Evolutionary conservation across 2,797 vertebrate genomes (phyloP).

Genomic region (Paguma larvata): DNA sequence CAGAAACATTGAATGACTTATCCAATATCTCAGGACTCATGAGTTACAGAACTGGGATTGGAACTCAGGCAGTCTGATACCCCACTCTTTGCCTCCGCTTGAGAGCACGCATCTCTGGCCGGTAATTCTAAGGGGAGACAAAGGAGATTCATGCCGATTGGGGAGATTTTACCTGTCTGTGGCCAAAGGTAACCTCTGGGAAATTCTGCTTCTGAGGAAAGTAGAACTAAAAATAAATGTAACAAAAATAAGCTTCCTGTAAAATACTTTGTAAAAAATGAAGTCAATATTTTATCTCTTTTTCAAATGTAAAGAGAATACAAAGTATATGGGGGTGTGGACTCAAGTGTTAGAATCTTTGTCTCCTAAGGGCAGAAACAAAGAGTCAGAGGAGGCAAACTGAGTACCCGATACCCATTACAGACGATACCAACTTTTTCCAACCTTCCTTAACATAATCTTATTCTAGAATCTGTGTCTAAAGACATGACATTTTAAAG

Average conservation of each 20-base stretch:
- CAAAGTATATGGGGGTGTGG: neutral
- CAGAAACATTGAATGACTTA: neutral
- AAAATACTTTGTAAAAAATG: neutral
- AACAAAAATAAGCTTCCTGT: neutral
- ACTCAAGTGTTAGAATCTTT: neutral
- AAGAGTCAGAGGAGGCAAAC: neutral
- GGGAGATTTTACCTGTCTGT: neutral
- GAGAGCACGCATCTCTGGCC: neutral
- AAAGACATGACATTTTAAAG: conserved; percentile 6
- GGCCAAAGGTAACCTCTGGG: neutral
- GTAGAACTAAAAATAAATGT: conserved; percentile 28
- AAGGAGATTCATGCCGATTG: neutral
- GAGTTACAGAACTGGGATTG: neutral
- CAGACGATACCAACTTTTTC: neutral
- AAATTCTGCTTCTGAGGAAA: conserved; percentile 22
- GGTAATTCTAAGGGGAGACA: neutral
- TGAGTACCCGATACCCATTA: neutral
- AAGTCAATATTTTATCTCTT: neutral
- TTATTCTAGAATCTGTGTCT: neutral
- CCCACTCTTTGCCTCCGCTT: neutral
- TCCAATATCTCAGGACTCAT: neutral
- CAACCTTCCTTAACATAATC: neutral
- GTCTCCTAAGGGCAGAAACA: neutral
- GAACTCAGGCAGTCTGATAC: neutral
- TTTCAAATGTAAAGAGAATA: conserved; percentile 51